phyloP scores from a whole-genome alignment of 2,797 vertebrate species.

The Phataginus tricuspis region DNA sequence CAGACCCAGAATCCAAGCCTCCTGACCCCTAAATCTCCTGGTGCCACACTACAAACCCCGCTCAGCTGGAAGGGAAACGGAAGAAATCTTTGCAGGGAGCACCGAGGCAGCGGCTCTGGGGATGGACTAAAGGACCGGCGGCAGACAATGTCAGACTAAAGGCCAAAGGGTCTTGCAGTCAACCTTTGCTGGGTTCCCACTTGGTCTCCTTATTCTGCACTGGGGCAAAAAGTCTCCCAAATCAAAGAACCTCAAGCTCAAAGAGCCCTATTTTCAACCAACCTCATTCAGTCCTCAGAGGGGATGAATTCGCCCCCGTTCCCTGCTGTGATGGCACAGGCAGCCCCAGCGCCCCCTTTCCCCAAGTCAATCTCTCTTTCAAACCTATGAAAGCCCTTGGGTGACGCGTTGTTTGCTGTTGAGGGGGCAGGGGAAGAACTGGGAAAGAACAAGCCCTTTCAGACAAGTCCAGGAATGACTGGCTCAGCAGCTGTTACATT shows the following conservation, averaged over 20 bases:
- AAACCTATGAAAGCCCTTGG: not conserved
- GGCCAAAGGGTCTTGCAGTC: not conserved
- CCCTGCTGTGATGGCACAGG: not conserved
- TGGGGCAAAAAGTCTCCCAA: not conserved
- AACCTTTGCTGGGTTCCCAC: not conserved
- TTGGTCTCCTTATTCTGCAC: not conserved
- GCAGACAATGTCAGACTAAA: not conserved
- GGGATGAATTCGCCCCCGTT: not conserved
- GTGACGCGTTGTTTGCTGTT: accelerated
- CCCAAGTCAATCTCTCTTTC: not conserved
- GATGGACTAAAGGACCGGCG: too few species aligned
- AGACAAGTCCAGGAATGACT: not conserved
- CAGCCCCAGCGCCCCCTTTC: too few species aligned
- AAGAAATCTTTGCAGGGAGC: not conserved
- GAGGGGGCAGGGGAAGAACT: accelerated
- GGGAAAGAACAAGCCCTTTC: not conserved
- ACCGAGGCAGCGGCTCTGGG: not conserved
- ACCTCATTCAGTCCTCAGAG: not conserved
- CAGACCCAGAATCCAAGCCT: not conserved
- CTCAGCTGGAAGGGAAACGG: not conserved
- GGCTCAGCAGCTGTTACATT: not conserved
- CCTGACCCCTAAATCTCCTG: not conserved
- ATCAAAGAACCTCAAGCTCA: not conserved
- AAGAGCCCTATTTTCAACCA: not conserved
- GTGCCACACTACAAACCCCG: not conserved